These are phyloP conservation scores for Agrotis exclamationis DNA, from an alignment of 2,888 invertebrate species.

Conservation along the genomic window DNA sequence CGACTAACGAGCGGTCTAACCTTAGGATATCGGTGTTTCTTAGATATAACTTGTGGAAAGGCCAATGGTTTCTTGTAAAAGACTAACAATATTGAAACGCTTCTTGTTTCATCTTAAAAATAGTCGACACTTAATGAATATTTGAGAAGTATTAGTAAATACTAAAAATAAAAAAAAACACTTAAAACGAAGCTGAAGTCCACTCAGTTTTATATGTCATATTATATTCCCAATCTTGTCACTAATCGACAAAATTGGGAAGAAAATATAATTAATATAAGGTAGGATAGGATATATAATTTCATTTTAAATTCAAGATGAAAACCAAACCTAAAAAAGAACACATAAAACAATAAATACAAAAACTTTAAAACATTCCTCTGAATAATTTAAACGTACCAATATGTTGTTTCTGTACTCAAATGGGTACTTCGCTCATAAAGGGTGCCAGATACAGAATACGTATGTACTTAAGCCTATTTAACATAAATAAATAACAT, in stretches of 20 bases:
- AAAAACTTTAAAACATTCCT: slow-evolving; percentile 39
- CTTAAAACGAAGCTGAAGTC: no score
- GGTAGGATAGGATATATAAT: no score
- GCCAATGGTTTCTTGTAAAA: background rate
- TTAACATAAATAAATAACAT: slow-evolving; percentile 86
- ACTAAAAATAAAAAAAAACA: no score
- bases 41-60: no score
- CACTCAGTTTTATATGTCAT: no score
- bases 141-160: no score
- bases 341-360: slow-evolving; percentile 14
- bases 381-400: slow-evolving; percentile 52
- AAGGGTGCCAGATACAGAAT: slow-evolving; percentile 71
- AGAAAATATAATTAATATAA: no score
- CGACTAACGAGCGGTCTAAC: slow-evolving; percentile 10
- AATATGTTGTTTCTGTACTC: slow-evolving; percentile 47
- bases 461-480: slow-evolving; percentile 79
- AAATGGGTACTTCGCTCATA: slow-evolving; percentile 63
- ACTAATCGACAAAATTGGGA: no score
- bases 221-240: no score
- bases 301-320: no score
- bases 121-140: no score
- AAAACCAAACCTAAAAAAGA: slow-evolving; percentile 8
- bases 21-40: slow-evolving; percentile 2
- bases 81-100: background rate
- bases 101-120: background rate